Base-by-base conservation (phyloP, 2,888 invertebrate species). In the Hirtodrosophila confusa region DNA sequence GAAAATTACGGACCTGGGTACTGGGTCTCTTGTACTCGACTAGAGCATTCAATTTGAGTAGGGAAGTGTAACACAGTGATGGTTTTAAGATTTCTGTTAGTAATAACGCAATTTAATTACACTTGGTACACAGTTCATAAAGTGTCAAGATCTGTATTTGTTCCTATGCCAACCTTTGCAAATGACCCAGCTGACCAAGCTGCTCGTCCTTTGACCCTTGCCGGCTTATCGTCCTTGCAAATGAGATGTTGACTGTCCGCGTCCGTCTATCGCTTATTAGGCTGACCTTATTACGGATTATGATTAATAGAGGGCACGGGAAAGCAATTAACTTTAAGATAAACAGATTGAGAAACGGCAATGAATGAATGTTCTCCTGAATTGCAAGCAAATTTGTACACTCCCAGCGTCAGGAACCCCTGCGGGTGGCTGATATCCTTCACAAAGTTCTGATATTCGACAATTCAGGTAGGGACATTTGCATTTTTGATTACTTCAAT, bases 401-500 rank as follows among this genome's bases (percentile, higher is more conserved):
- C n/a, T 31, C 11, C 17, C 17, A 17, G 17, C 17, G n/a, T 2
- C 17, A 17, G 17, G 17, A 17, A 17, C 17, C 17, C 1, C 17
- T 1, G 17, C 1, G 17, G 17, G 2, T 17, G 17, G 17, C 17
- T 17, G 3, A 10, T 10, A n/a, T 5, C 9, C 45, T 12, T 10
- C 8, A 12, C 8, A 29, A 31, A 35, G 3, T 4, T 31, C 5
- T 47, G 33, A 31, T 27, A 61, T 71, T 75, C 69, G 55, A 70
- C 71, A 78, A 82, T 82, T 72, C 77, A 82, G 74, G 76, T 72
- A 47, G 65, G 69, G 66, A 72, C 66, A 83, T 85, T 83, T 83
- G 70, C 85, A 83, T 85, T 82, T 83, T 83, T 83, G 83, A 83
- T 83, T 83, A 75, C 74, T 67, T 48, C 70, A 78, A 78, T 84